These are phyloP conservation scores for Campoplex nolae DNA, from an alignment of 2,888 invertebrate genomes.

Conservation along the genomic window DNA sequence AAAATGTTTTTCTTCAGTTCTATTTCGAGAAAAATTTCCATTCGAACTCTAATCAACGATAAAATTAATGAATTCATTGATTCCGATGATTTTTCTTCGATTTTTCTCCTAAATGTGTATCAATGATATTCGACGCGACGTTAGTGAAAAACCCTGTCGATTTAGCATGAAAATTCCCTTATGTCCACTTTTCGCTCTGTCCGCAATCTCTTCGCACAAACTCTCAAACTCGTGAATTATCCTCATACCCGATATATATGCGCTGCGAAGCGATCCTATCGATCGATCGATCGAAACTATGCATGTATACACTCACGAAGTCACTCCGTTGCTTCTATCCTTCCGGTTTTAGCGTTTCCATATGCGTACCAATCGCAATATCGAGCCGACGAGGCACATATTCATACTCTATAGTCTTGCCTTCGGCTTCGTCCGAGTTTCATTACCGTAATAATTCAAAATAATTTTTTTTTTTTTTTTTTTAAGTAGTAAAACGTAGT, in stretches of 20 bases:
- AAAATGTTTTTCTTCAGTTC: not conserved
- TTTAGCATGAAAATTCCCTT: conserved; percentile 5
- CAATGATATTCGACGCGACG: not conserved
- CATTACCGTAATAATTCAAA: not conserved
- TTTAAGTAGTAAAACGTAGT: too few relatives aligned
- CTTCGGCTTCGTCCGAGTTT: not conserved
- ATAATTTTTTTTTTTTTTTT: too few relatives aligned
- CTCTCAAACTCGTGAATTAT: conserved; percentile 60
- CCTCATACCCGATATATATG: conserved; percentile 45
- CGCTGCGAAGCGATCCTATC: conserved; percentile 47
- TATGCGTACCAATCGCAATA: conserved; percentile 26
- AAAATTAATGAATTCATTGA: not conserved
- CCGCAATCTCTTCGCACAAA: conserved; percentile 52
- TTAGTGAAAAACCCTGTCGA: not conserved
- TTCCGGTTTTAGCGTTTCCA: conserved; percentile 61
- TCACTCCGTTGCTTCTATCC: conserved; percentile 42
- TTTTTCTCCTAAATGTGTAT: not conserved
- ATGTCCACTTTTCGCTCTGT: not conserved
- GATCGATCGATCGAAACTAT: conserved; percentile 57
- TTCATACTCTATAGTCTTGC: not conserved
- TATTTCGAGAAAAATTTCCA: not conserved
- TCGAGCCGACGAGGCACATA: conserved; percentile 14
- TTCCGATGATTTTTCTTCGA: not conserved
- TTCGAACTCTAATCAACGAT: not conserved
- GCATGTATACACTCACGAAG: conserved; percentile 6